Evolutionary conservation across 1,140 invertebrate genomes (phyloP), one percentile per base, ranked within the genome.

Genomic region (Macrosteles quadrilineatus): DNA sequence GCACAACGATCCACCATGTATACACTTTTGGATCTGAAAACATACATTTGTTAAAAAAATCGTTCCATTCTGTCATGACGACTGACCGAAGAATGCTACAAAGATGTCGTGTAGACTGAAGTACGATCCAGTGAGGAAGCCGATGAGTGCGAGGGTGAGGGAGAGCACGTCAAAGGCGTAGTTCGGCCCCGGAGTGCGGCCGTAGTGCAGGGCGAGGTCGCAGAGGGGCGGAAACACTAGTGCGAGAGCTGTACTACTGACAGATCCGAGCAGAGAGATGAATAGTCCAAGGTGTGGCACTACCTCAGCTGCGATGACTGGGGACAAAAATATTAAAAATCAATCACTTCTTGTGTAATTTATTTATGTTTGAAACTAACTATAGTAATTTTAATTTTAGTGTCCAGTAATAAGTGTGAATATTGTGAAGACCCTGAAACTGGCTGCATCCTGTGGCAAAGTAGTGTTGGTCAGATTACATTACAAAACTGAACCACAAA

Each of bases 201-300:
- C 43, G 68, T 81, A 83, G 32, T 81, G 79, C 0, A 87, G 81
- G 0, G 90, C 82, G 67, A 95, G 85, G 74, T 97, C 92, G 53
- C 97, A 89, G 17, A 96, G 80, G 1, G 95, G 91, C 0, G 96
- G 96, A 74, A 97, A 91, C 12, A 98, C 85, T 0, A 98, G 84
- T 0, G 95, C 94, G 55, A 97, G 81, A 0, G 91, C 88, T 29
- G 93, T 93, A 72, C 92, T 94, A 77, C 91, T 92, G 3, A 97
- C 83, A 0, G 96, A 93, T 1, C 96, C 96, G 50, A 97, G 90
- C 47, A 97, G 82, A 0, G 95, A 95, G 72, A 98, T 97, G 79
- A 97, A 90, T 1, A 94, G 81, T 47, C 91, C 91, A 62, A 98
- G 81, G 73, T 94, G 83, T 0, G 95, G 94, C 68, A 98, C 90